A percentile compares a stretch with the other conserved stretches of the same genome.
phyloP scores from a whole-genome alignment of 2,888 invertebrate genomes.

The Hydrotaea cyrtoneurina region DNA sequence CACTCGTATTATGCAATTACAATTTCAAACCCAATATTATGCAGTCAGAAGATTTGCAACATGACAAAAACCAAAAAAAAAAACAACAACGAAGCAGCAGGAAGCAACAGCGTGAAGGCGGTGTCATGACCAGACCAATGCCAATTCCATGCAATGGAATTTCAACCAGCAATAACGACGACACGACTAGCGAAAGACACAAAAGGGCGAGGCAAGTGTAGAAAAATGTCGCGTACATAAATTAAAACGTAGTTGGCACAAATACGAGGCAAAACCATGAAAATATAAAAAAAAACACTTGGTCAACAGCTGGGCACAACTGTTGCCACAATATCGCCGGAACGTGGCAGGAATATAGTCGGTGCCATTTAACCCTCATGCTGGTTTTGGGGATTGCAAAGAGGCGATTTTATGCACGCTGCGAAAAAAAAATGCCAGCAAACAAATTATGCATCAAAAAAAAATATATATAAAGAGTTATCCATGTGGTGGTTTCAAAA shows the following conservation, averaged over 20 bases:
- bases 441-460: too few relatives aligned
- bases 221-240: not conserved
- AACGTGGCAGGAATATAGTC: not conserved
- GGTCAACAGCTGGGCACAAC: constrained; percentile 52
- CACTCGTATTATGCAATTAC: constrained; percentile 13
- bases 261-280: not conserved
- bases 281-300: not conserved
- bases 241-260: constrained; percentile 12
- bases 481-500: too few relatives aligned
- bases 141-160: not conserved
- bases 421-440: too few relatives aligned
- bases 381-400: too few relatives aligned
- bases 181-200: not conserved
- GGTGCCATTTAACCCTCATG: not conserved
- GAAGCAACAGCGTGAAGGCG: not conserved
- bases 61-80: not conserved
- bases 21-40: not conserved
- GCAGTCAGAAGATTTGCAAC: not conserved
- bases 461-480: too few relatives aligned
- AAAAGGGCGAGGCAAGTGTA: not conserved
- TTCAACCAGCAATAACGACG: not conserved
- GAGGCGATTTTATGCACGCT: too few relatives aligned
- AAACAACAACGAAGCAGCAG: not conserved
- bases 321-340: constrained; percentile 42
- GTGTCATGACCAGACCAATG: not conserved